These are phyloP conservation scores for Chamaea fasciata DNA, from an alignment of 2,113 vertebrate genomes.

Conservation along the genomic window DNA sequence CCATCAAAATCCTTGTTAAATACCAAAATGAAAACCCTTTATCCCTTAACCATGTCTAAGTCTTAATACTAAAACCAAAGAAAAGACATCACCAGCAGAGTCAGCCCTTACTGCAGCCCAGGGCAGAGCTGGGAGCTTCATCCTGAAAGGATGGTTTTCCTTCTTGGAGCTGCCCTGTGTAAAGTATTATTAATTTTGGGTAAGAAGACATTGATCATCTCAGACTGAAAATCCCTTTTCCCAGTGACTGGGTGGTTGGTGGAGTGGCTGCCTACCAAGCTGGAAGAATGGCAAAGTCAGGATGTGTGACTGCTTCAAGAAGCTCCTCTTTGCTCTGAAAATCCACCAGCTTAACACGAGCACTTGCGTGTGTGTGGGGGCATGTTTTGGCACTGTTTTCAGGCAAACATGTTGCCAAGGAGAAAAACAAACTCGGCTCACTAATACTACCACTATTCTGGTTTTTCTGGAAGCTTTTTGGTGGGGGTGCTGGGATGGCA, in stretches of 20 bases:
- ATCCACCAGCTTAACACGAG: background rate
- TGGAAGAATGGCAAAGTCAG: background rate
- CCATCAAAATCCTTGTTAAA: background rate
- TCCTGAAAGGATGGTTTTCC: background rate
- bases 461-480: background rate
- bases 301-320: background rate
- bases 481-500: background rate
- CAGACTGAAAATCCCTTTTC: background rate
- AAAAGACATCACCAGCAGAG: background rate
- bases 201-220: background rate
- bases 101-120: background rate
- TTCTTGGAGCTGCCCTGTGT: background rate
- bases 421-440: background rate
- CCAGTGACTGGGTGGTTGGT: background rate
- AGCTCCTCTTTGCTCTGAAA: background rate
- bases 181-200: background rate
- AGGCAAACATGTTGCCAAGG: background rate
- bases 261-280: background rate
- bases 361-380: background rate
- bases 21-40: background rate
- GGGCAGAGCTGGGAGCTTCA: background rate
- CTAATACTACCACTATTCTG: background rate
- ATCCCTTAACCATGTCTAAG: too few species aligned
- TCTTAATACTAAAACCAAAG: background rate
- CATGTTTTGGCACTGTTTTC: background rate